Conservation (phyloP, 2,113 vertebrate genomes). For the Macrotis lagotis region DNA sequence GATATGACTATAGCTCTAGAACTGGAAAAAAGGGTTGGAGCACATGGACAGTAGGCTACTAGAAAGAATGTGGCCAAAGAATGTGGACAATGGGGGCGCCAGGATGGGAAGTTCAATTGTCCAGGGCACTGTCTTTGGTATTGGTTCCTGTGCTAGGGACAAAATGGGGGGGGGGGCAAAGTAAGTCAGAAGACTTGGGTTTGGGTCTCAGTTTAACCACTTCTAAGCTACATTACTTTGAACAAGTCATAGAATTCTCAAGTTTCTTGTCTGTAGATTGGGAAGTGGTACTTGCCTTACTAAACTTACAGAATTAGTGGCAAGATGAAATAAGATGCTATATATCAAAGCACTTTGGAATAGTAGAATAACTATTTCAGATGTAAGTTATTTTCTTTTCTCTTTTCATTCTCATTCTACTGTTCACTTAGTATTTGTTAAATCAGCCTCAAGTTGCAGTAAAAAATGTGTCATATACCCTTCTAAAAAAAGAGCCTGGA, state of each 20-base stretch:
- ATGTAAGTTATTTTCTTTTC: not conserved
- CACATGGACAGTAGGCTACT: not conserved
- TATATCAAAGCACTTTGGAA: not conserved
- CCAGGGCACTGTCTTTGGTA: not conserved
- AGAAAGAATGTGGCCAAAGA: not conserved
- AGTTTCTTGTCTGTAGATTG: not conserved
- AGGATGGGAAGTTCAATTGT: not conserved
- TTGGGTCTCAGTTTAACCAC: not conserved
- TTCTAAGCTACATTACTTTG: not conserved
- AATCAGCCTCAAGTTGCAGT: not conserved
- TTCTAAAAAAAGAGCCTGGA: not conserved
- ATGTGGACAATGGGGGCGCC: not conserved
- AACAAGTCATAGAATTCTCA: not conserved
- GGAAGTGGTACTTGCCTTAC: not conserved
- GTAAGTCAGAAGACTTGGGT: not conserved
- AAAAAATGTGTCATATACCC: not conserved
- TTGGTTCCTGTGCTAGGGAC: not conserved
- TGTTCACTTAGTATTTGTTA: not conserved
- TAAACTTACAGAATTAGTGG: not conserved
- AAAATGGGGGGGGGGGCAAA: not conserved
- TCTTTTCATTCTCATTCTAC: not conserved
- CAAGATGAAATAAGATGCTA: not conserved
- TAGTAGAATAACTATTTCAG: not conserved
- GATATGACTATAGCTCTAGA: not conserved
- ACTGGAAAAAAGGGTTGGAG: not conserved